phyloP scores from a whole-genome alignment of 2,888 invertebrate species.

The Tetramorium bicarinatum region DNA sequence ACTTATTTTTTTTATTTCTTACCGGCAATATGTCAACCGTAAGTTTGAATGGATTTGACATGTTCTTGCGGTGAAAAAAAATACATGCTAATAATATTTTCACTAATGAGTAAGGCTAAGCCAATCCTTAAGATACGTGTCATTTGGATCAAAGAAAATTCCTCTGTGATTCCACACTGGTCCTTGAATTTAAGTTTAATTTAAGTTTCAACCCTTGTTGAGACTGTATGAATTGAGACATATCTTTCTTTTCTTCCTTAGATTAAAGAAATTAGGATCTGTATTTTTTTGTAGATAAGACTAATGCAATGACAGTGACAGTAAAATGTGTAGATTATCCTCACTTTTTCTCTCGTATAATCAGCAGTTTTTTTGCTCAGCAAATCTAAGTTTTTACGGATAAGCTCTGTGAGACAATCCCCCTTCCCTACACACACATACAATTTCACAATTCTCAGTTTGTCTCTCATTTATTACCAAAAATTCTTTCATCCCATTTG shows the following conservation, averaged over 20 bases:
- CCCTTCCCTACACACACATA: too few relatives aligned
- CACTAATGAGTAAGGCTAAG: not conserved
- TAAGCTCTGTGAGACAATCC: not conserved
- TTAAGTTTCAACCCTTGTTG: not conserved
- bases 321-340: not conserved
- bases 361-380: not conserved
- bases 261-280: not conserved
- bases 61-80: not conserved
- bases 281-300: not conserved
- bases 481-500: not conserved
- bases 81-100: not conserved
- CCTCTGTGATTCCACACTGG: not conserved
- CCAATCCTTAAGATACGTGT: not conserved
- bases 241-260: not conserved
- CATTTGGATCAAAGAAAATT: not conserved
- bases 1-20: not conserved
- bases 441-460: not conserved
- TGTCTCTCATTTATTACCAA: not conserved
- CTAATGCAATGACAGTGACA: not conserved
- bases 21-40: not conserved
- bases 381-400: not conserved
- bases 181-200: not conserved
- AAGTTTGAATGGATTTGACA: not conserved
- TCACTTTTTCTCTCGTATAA: not conserved
- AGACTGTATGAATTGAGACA: too few relatives aligned